Percentiles rank a stretch among this genome's conserved stretches.
Evolutionary conservation across 2,888 invertebrate genomes (phyloP).

Genomic region (Lycocerus yunnanus): DNA sequence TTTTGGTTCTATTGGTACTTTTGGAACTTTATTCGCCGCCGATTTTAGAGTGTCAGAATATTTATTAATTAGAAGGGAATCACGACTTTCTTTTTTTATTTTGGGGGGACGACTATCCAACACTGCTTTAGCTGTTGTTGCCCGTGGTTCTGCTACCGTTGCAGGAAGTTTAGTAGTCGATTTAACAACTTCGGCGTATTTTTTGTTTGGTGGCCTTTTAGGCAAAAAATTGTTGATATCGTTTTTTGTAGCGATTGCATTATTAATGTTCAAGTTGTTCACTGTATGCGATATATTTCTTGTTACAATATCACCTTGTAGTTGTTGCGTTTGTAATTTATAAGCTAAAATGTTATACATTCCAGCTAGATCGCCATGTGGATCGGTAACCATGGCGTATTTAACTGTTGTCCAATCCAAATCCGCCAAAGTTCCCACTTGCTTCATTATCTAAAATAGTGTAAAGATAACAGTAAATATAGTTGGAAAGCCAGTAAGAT

Average conservation of each 20-base stretch:
- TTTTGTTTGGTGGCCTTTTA: neutral
- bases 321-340: constrained; percentile 31
- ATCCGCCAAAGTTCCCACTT: constrained; percentile 59
- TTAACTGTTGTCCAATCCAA: constrained; percentile 56
- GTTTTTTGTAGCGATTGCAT: neutral
- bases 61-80: constrained; percentile 3
- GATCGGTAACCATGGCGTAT: constrained; percentile 59
- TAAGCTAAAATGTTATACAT: constrained; percentile 64
- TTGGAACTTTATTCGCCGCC: constrained; percentile 25
- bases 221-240: neutral
- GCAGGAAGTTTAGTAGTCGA: neutral
- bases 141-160: neutral
- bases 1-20: constrained; percentile 17
- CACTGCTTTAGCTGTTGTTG: neutral
- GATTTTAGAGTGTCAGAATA: constrained; percentile 33
- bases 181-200: neutral
- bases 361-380: constrained; percentile 63
- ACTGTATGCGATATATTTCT: constrained; percentile 21
- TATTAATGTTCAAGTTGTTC: neutral
- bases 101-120: neutral
- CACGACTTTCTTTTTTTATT: constrained; percentile 1
- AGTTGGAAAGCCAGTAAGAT: too few relatives aligned
- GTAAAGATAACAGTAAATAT: neutral
- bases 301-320: constrained; percentile 43
- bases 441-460: constrained; percentile 51